Evolutionary conservation across 2,888 invertebrate genomes (phyloP), one percentile per base, ranked within the genome.

Genomic region (Oxycera nigricornis): DNA sequence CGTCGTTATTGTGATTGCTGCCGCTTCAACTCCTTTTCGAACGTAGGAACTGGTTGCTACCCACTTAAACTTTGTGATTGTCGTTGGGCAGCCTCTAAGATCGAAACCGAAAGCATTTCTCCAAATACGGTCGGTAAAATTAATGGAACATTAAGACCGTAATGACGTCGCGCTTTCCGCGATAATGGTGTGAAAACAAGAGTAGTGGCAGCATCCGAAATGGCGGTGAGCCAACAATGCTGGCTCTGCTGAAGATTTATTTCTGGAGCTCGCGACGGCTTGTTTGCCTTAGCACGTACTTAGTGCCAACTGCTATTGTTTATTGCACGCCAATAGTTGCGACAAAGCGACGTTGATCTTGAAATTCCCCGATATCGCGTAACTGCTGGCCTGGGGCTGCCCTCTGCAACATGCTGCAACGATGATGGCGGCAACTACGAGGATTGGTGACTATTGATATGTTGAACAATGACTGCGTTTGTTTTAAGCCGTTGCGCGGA

Each of bases 71-170:
- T 39, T 39, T 14, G 7, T 39, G 39, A 39, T 14, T 14, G 39
- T 17, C 17, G 11, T n/a, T n/a, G 52, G 7, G 11, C 11, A 7
- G 52, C 17, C n/a, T n/a, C 20, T 3, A 55, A 28, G 52, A 50
- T 50, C 30, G 22, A 50, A 46, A 68, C 28, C 50, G 68, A 68
- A 68, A 68, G 68, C 68, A 68, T 68, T 68, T 68, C 68, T 14
- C 68, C 50, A 30, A 68, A 68, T 68, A 28, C 20, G 68, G 68
- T 30, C 28, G 20, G 9, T 20, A 26, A 68, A 4, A 41, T 24
- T 22, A 65, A 65, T 65, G 24, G 11, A 41, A 24, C 7, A 22
- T 22, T 24, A 24, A 9, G 3, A 20, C 20, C 20, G 24, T 17
- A 24, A 2, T 26, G 17, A 65, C 2, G 2, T 41, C n/a, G n/a